phyloP scores from a whole-genome alignment of 2,797 vertebrate genomes.

The Darevskia nairensis region DNA sequence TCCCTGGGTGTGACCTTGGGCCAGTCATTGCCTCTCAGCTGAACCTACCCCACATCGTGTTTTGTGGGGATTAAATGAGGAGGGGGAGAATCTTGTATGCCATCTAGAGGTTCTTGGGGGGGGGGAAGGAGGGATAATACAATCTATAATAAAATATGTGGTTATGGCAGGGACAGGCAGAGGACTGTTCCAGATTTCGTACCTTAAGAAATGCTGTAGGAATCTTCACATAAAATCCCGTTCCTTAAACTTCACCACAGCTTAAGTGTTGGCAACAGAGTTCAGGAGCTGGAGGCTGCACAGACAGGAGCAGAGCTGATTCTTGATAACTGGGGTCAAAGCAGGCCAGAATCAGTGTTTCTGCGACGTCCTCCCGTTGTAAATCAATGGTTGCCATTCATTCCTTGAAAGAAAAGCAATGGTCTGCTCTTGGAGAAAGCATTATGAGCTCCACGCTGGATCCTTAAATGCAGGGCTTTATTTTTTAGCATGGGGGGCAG shows the following conservation, averaged over 20 bases:
- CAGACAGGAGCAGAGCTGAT: neutral
- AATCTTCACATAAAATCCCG: neutral
- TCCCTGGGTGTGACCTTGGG: no score
- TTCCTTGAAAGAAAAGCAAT: neutral
- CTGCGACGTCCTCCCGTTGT: neutral
- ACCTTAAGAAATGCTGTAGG: neutral
- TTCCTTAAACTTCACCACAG: neutral
- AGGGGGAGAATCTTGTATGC: no score
- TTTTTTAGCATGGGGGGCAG: no score
- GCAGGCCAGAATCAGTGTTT: neutral
- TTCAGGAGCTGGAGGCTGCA: neutral
- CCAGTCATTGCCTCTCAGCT: no score
- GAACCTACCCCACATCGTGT: no score
- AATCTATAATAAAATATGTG: no score
- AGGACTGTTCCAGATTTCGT: neutral
- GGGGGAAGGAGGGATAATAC: no score
- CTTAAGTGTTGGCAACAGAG: neutral
- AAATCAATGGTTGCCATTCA: neutral
- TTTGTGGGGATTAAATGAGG: no score
- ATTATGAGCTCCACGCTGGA: neutral
- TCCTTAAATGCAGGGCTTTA: no score
- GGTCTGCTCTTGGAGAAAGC: neutral
- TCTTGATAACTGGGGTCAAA: neutral
- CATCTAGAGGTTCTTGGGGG: no score
- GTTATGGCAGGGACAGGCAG: no score